These are phyloP conservation scores for Ceuthmochares aereus DNA, from an alignment of 2,113 vertebrate species.

Conservation along the genomic window DNA sequence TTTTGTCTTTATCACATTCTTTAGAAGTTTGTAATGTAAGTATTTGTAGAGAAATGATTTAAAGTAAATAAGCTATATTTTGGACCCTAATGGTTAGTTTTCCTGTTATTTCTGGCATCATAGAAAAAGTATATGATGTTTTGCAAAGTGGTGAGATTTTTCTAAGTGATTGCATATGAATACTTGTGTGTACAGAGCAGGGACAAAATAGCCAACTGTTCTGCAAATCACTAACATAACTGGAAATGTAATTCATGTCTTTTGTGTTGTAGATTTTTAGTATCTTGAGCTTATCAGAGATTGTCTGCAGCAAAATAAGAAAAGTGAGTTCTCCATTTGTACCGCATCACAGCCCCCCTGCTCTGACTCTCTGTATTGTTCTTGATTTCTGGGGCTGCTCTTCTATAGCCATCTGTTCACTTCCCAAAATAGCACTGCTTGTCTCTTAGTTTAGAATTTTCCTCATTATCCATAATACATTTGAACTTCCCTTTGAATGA, in stretches of 20 bases:
- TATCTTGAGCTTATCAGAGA: background rate
- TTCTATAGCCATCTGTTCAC: conserved; percentile 51
- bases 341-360: background rate
- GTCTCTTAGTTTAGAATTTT: conserved; percentile 32
- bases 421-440: conserved; percentile 48
- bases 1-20: background rate
- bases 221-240: background rate
- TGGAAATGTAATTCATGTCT: background rate
- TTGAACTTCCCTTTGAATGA: conserved; percentile 12
- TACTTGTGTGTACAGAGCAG: background rate
- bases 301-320: background rate
- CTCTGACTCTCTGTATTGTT: conserved; percentile 3
- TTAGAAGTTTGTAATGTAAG: background rate
- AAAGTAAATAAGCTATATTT: background rate
- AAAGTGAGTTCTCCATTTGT: background rate
- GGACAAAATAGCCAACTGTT: background rate
- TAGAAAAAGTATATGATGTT: background rate
- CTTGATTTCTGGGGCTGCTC: conserved; percentile 26
- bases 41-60: background rate
- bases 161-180: background rate
- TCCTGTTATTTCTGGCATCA: background rate
- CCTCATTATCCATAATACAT: background rate
- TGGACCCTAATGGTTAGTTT: background rate
- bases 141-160: background rate
- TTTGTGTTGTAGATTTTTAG: background rate